Percentiles rank a stretch among this genome's conserved stretches.
Evolutionary conservation across 2,797 vertebrate species (phyloP).

Genomic region (Peromyscus nudipes): DNA sequence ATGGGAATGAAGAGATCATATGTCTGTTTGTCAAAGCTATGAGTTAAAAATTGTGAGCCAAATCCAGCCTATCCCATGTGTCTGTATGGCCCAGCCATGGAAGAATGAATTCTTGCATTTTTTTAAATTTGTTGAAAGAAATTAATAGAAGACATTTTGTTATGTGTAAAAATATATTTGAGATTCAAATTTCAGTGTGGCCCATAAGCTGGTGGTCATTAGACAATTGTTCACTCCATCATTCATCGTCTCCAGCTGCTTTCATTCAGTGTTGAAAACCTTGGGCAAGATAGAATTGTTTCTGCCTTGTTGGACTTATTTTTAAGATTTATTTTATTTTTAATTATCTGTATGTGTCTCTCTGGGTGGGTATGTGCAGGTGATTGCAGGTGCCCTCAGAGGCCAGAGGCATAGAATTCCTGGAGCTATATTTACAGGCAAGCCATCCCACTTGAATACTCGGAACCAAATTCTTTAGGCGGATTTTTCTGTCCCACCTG

Average conservation of each 20-base stretch:
- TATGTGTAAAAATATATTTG: background rate
- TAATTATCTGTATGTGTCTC: background rate
- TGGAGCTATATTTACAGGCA: background rate
- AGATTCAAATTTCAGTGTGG: conserved; percentile 13
- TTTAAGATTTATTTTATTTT: background rate
- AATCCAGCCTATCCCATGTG: background rate
- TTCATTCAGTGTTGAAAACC: background rate
- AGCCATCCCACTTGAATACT: background rate
- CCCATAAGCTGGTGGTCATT: background rate
- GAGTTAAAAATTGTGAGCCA: background rate
- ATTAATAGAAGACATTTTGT: background rate
- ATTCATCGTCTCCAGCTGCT: background rate
- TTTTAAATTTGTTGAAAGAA: background rate
- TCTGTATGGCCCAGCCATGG: background rate
- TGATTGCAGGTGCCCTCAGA: background rate
- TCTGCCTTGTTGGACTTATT: background rate
- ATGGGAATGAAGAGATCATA: background rate
- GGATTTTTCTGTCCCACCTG: background rate
- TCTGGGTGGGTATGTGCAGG: background rate
- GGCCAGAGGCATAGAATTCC: background rate
- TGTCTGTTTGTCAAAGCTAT: conserved; percentile 27
- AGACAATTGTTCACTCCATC: background rate
- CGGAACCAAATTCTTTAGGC: background rate
- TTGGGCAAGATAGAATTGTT: background rate
- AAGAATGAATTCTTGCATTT: background rate